These are phyloP conservation scores for Coluber constrictor DNA, from an alignment of 2,797 vertebrate species.

Conservation along the genomic window DNA sequence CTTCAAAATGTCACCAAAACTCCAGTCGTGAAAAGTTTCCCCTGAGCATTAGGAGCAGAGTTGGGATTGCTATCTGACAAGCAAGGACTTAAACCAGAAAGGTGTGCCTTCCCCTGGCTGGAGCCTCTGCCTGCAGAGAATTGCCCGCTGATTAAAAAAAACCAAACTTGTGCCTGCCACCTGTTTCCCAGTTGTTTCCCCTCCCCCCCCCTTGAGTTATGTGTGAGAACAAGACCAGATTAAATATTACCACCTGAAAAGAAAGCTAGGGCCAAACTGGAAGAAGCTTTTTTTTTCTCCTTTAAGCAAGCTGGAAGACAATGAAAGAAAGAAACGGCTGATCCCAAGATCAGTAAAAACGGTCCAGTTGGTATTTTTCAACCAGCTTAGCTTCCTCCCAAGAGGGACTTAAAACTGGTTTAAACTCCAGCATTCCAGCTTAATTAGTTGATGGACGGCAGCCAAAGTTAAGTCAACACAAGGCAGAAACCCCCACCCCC, in stretches of 20 bases:
- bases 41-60: neutral
- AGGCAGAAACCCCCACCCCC: neutral
- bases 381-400: neutral
- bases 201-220: neutral
- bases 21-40: neutral
- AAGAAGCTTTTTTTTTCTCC: neutral
- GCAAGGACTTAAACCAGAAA: no score
- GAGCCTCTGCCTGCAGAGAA: neutral
- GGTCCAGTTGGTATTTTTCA: neutral
- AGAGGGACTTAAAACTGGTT: neutral
- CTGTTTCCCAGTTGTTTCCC: neutral
- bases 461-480: slow-evolving; percentile 2
- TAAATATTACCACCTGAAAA: slow-evolving; percentile 2
- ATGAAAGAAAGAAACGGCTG: neutral
- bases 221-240: neutral
- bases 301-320: neutral
- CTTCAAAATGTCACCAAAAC: neutral
- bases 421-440: neutral
- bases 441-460: neutral
- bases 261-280: neutral
- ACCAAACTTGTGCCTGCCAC: no score
- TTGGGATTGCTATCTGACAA: neutral
- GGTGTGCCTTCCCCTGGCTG: no score
- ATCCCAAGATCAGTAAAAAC: neutral
- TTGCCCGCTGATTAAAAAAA: neutral